Evolutionary conservation across 2,888 invertebrate species (phyloP), one percentile per base, ranked within the genome.

Genomic region (Tromatobia lineatoria): DNA sequence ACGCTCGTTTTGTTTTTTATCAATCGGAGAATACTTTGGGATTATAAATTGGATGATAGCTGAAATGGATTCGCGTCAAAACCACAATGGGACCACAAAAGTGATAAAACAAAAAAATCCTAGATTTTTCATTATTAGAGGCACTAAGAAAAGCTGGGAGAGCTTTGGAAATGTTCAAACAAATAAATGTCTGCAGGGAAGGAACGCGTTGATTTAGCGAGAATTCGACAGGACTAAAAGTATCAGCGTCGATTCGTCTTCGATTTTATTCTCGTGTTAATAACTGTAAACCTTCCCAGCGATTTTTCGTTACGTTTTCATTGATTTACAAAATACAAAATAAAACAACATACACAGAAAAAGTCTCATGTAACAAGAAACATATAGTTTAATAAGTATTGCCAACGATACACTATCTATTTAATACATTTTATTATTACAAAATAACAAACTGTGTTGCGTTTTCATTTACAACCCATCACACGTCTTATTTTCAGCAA

Each of bases 361-460:
- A 89, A 92, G 90, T 91, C 91, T 91, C 90, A 90, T 92, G 90
- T 92, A 92, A 90, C 89, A 90, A 90, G 87, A 91, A 86, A 89
- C 89, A 88, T 90, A 87, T 92, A 92, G 91, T 91, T 91, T 89
- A 87, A 91, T 93, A 92, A 91, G 91, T 92, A 92, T 92, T 92
- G 92, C 91, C 91, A 91, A 92, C 89, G 90, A 92, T 92, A 91
- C 91, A 90, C 91, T 91, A 91, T 88, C 91, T 92, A 93, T 93
- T 93, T 93, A 93, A 93, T 93, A 93, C 92, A 93, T 92, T 93
- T 92, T 93, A 92, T 92, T 91, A 93, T 92, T 92, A 91, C 89
- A 91, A 92, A 91, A 91, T 91, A 91, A 90, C 71, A 20, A 54
- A 86, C 25, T 66, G 42, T 47, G 18, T 84, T 82, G 86, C 7